Base-by-base conservation (phyloP, 2,113 vertebrate genomes). In the Bos indicus region DNA sequence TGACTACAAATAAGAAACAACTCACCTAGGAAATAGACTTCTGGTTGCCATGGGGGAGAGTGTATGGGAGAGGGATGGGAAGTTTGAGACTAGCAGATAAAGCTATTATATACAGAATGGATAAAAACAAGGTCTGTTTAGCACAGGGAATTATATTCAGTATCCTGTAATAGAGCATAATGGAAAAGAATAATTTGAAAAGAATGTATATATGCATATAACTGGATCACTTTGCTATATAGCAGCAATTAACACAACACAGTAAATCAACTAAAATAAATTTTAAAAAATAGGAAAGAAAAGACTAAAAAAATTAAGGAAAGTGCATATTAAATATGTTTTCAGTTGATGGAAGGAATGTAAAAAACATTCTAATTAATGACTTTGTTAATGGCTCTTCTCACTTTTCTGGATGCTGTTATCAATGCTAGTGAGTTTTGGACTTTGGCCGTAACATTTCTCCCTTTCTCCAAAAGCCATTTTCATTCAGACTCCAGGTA, bases 381-480 rank as follows among this genome's bases (percentile, higher is more conserved):
- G 43, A 93, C 51, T 94, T 60, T 97, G 60, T 84, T 83, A 81
- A 56, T 71, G 43, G 40, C 46, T 94, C 67, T 88, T 90, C 46
- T 77, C 52, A 83, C 78, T 94, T 90, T 67, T 43, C 82, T 92
- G 28, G 54, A 26, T 84, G 46, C 54, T 56, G 88, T 85, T 97
- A 60, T 94, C 77, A 74, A 4, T 91, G 91, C 80, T 96, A 88
- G 0, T 88, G 84, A 85, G 9, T 82, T 93, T 81, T 84, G 85
- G 92, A 93, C 60, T 62, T 95, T 51, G 90, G 54, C 54, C 85
- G 52, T 54, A 36, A 51, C 11, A 59, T 88, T 87, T 64, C 54
- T 48, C 71, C 93, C 21, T 88, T 96, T 95, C 81, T 97, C 88
- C 54, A 40, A 82, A 88, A 85, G 64, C 57, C 67, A 40, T 95